Conservation (phyloP, 2,797 vertebrate genomes). For the Tangara arthus region DNA sequence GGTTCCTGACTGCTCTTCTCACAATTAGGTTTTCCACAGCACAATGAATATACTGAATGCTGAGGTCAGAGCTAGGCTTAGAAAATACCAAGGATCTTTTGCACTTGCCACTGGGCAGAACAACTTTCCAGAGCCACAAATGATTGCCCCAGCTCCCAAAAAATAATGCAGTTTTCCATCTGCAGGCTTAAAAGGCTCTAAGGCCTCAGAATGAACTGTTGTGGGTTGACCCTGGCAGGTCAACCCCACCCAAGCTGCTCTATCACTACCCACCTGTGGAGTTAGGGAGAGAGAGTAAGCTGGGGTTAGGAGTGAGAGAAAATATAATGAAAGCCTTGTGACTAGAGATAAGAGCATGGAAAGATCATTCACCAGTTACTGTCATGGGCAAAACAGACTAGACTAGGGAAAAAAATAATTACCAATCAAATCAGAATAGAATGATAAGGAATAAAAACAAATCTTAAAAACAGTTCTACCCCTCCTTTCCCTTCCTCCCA, state of each 20-base stretch:
- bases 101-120: background rate
- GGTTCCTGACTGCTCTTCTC: background rate
- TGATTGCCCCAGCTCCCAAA: background rate
- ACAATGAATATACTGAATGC: background rate
- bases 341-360: background rate
- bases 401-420: background rate
- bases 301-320: background rate
- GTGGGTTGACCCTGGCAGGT: background rate
- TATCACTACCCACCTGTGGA: background rate
- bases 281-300: background rate
- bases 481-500: background rate
- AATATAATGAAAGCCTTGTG: background rate
- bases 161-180: background rate
- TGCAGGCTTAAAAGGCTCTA: background rate
- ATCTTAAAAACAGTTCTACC: background rate
- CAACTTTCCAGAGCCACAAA: background rate
- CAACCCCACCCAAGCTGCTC: background rate
- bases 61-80: conserved; percentile 2
- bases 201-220: background rate
- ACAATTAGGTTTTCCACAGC: background rate
- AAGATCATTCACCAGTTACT: background rate
- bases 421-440: background rate
- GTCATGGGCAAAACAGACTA: background rate
- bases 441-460: background rate
- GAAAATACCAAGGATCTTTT: background rate